Percentiles rank a stretch among this genome's conserved stretches.
Evolutionary conservation across 2,797 vertebrate genomes (phyloP).

Genomic region (Enteromius argenteus): DNA sequence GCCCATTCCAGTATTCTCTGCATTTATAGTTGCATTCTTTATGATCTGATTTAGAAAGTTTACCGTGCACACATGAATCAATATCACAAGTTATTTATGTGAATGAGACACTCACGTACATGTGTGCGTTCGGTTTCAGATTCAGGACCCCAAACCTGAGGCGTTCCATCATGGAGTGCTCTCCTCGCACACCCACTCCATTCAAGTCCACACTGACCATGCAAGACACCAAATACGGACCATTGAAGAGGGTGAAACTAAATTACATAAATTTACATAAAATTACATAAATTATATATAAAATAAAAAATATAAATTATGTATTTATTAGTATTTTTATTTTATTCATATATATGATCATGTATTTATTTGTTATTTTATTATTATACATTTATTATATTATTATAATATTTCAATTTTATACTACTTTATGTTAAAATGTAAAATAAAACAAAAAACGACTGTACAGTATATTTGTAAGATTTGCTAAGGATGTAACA

Average conservation of each 20-base stretch:
- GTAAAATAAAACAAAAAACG: background rate
- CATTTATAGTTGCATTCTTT: background rate
- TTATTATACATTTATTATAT: background rate
- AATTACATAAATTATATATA: background rate
- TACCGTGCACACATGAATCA: background rate
- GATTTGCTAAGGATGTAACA: background rate
- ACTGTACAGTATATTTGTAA: background rate
- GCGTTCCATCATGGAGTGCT: constrained; percentile 91
- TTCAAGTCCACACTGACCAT: constrained; percentile 89
- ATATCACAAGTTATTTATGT: background rate
- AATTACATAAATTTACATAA: background rate
- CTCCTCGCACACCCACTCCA: constrained; percentile 92
- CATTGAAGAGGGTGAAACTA: constrained; percentile 90
- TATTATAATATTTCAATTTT: background rate
- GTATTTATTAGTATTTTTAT: background rate
- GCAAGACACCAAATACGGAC: constrained; percentile 92
- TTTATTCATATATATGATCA: background rate
- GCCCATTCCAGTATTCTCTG: background rate
- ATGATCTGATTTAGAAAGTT: background rate
- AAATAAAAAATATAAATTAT: background rate
- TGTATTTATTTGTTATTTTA: background rate
- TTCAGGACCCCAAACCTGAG: constrained; percentile 93
- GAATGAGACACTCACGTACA: background rate
- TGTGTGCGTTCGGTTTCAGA: constrained; percentile 71
- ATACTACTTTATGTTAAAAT: background rate